Percentiles rank a stretch among this genome's conserved stretches.
Evolutionary conservation across 2,797 vertebrate species (phyloP).

Genomic region (Emys orbicularis): DNA sequence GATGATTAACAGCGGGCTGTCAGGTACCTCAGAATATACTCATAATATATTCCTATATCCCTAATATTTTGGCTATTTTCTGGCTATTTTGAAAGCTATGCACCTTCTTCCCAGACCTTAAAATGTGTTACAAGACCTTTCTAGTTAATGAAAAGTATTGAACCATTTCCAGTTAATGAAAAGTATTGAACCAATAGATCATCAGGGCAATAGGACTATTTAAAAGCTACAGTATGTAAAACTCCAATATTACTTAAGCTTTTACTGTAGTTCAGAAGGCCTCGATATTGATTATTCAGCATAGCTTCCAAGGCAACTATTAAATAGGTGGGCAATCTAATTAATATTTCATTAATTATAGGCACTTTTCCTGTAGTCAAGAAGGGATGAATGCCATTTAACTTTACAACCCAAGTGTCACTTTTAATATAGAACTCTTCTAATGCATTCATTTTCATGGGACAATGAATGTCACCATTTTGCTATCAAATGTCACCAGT

Average conservation of each 20-base stretch:
- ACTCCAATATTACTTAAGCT: background rate
- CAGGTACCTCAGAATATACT: background rate
- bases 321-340: background rate
- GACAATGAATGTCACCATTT: background rate
- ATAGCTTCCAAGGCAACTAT: background rate
- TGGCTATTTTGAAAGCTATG: background rate
- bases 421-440: background rate
- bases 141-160: background rate
- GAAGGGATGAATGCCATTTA: background rate
- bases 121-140: background rate
- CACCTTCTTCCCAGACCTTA: background rate
- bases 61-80: background rate
- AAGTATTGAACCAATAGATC: background rate
- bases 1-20: background rate
- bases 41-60: background rate
- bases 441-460: background rate
- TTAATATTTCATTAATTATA: background rate
- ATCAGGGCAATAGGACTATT: background rate
- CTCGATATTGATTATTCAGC: background rate
- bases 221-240: conserved; percentile 2
- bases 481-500: background rate
- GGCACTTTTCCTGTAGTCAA: background rate
- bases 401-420: background rate
- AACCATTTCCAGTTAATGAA: conserved; percentile 1
- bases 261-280: background rate